Base-by-base conservation (phyloP, 2,797 vertebrate species). In the Melanotaenia parkinsoni region DNA sequence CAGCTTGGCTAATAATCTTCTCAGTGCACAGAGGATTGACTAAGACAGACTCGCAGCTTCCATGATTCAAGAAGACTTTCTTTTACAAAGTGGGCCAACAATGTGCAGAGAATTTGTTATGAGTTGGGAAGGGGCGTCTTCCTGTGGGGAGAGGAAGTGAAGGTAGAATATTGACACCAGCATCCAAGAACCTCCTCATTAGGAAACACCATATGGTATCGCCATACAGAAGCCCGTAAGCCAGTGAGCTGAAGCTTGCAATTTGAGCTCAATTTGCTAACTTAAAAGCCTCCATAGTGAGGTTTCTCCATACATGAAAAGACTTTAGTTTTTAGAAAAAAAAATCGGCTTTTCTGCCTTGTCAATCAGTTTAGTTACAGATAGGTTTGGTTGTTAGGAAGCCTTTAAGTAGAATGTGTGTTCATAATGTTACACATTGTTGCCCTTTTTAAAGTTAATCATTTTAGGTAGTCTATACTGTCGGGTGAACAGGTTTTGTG, bases 31-130 rank as follows among this genome's bases (percentile, higher is more conserved):
- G 74, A 83, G 79, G 84, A 83, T 89, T 81, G 89, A 91, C 79
- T 81, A 78, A 87, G 89, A 91, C 84, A 81, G 86, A 88, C 82
- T 77, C 86, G 58, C 81, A 83, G 88, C 88, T 87, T 87, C 86
- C 78, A 88, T 83, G 89, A 90, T 91, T 92, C 80, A 89, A 89
- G 87, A 83, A 91, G 87, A 88, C 80, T 90, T 92, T 91, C 85
- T 88, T 86, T 91, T 82, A 92, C 91, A 91, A 92, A 93, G 87
- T 89, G 90, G 84, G 89, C 88, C 88, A 91, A 77, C 85, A 79
- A 83, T 89, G 85, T 88, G 87, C 77, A 43, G 74, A 69, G 91
- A 92, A 92, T 92, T 86, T 79, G 88, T 85, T 75, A 91, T 90
- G 86, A 80, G 80, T 3, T 5, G 35, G 72, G 73, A 63, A 81